Evolutionary conservation across 2,797 vertebrate species (phyloP).

Genomic region (Esox lucius): DNA sequence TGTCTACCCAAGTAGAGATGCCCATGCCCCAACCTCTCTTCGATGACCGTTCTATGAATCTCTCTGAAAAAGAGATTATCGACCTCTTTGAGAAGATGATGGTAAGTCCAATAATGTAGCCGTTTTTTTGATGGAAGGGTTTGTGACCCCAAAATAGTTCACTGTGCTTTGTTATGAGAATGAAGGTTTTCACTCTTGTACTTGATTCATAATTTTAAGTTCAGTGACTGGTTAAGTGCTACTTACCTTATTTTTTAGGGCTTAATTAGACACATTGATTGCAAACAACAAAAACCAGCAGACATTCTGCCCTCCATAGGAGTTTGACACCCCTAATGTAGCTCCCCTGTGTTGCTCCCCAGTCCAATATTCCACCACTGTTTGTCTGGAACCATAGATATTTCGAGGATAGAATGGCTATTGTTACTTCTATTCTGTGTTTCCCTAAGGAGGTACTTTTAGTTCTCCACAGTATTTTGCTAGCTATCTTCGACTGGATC

Average conservation of each 20-base stretch:
- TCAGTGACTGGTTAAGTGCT: too few relatives aligned
- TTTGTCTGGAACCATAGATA: neutral
- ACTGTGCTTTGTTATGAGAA: neutral
- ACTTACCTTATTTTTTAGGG: too few relatives aligned
- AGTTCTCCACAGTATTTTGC: neutral
- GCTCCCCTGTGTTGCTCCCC: neutral
- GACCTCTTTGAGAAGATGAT: slow-evolving; percentile 99
- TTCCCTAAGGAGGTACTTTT: neutral
- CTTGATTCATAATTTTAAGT: too few relatives aligned
- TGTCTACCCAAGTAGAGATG: slow-evolving; percentile 79
- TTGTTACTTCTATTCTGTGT: neutral
- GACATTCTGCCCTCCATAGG: too few relatives aligned
- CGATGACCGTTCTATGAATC: slow-evolving; percentile 91
- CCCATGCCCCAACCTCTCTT: slow-evolving; percentile 87
- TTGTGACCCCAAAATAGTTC: neutral
- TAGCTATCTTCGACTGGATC: slow-evolving; percentile 1
- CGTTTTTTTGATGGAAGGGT: neutral
- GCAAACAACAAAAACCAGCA: too few relatives aligned
- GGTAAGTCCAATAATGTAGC: slow-evolving; percentile 75
- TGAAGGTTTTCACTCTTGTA: neutral
- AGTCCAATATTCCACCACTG: neutral
- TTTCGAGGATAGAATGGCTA: neutral
- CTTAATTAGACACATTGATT: too few relatives aligned
- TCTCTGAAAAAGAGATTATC: slow-evolving; percentile 97
- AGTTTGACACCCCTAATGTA: too few relatives aligned